A percentile compares a stretch with the other conserved stretches of the same genome.
phyloP scores from a whole-genome alignment of 2,113 vertebrate species.

The Dicaeum eximium region DNA sequence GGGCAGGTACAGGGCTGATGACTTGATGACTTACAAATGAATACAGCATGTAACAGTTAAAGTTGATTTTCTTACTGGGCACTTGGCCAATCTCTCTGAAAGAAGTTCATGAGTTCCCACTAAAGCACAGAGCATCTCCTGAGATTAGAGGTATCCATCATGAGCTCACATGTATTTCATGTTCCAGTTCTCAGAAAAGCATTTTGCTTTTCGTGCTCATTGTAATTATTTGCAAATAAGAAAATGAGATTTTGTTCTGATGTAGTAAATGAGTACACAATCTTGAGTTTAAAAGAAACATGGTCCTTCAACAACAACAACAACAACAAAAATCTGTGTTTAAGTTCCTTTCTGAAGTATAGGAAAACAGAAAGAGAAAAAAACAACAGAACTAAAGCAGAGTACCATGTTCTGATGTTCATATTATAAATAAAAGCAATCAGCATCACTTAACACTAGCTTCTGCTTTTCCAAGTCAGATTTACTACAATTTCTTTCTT shows the following conservation, averaged over 20 bases:
- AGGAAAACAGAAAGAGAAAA: not conserved
- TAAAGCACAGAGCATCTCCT: not conserved
- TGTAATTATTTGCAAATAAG: not conserved
- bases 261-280: not conserved
- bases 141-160: conserved; percentile 22
- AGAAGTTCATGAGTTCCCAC: not conserved
- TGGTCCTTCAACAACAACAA: not conserved
- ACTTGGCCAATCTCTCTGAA: not conserved
- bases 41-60: not conserved
- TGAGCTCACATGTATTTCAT: not conserved
- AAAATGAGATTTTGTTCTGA: not conserved
- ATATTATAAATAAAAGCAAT: conserved; percentile 26
- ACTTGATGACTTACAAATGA: not conserved
- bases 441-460: not conserved
- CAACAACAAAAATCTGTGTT: not conserved
- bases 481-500: not conserved
- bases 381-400: not conserved
- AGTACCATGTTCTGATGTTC: not conserved
- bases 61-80: not conserved
- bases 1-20: not conserved
- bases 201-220: not conserved
- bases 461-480: not conserved
- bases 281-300: not conserved
- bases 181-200: not conserved
- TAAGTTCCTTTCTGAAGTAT: conserved; percentile 26